Conservation (phyloP, 2,113 vertebrate species). For the Tonatia bakeri region DNA sequence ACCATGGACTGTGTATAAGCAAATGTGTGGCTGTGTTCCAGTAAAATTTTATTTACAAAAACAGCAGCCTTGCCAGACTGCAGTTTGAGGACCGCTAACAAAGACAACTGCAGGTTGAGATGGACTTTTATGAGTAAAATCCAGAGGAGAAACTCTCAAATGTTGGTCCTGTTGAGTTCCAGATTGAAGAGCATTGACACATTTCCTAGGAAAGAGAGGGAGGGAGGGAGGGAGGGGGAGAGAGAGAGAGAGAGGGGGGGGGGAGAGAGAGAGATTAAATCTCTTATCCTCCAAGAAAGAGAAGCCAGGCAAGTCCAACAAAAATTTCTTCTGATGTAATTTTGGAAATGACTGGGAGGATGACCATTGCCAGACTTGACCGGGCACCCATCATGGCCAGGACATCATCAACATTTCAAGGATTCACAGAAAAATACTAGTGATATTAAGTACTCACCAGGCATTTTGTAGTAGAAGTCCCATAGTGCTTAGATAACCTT, state of each 20-base stretch:
- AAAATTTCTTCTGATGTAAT: not conserved
- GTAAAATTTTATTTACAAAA: not conserved
- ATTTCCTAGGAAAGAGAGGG: conserved; percentile 19
- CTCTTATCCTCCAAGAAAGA: not conserved
- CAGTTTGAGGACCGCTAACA: not conserved
- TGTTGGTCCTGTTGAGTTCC: not conserved
- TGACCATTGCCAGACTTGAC: not conserved
- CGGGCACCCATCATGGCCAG: not conserved
- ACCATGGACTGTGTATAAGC: not conserved
- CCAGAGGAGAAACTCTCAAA: not conserved
- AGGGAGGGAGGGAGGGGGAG: too few relatives aligned
- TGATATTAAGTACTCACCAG: not conserved
- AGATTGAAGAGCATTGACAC: not conserved
- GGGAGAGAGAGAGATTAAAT: not conserved
- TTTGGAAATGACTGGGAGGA: not conserved
- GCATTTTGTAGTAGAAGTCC: not conserved
- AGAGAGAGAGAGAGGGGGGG: too few relatives aligned
- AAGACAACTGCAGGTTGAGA: not conserved
- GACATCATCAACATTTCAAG: not conserved
- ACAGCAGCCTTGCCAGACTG: not conserved
- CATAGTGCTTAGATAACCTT: not conserved
- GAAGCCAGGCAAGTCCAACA: not conserved
- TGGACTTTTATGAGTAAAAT: not conserved
- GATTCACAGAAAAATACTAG: not conserved
- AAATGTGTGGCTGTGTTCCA: not conserved